These are phyloP conservation scores for Talpa occidentalis DNA, from an alignment of 2,113 vertebrate species.

Conservation along the genomic window DNA sequence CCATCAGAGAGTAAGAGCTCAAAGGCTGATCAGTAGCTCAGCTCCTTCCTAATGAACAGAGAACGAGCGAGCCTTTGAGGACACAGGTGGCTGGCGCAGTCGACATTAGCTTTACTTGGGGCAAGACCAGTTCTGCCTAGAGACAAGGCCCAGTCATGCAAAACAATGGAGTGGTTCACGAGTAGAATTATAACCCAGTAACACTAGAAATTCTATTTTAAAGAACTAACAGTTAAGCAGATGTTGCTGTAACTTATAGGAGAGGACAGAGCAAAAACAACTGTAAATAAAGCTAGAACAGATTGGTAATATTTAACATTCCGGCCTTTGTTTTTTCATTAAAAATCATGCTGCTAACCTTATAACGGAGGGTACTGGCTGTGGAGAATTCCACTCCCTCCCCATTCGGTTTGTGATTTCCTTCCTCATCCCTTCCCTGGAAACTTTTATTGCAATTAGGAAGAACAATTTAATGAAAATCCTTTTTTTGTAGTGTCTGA, in stretches of 20 bases:
- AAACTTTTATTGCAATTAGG: neutral
- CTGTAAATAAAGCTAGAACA: slow-evolving; percentile 11
- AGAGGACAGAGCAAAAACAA: slow-evolving; percentile 25
- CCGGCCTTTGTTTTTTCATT: slow-evolving; percentile 4
- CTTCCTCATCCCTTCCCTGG: neutral
- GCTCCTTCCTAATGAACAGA: neutral
- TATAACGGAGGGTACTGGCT: neutral
- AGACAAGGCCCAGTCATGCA: neutral
- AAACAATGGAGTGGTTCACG: slow-evolving; percentile 43
- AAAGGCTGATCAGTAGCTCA: slow-evolving; percentile 19
- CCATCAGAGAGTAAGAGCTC: slow-evolving; percentile 8
- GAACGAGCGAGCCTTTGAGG: neutral
- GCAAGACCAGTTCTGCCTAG: slow-evolving; percentile 11
- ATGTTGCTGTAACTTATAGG: slow-evolving; percentile 5
- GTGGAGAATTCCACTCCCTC: neutral
- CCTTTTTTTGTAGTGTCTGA: neutral
- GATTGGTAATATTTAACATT: neutral
- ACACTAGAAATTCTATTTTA: slow-evolving; percentile 18
- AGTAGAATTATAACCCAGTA: neutral
- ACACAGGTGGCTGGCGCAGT: neutral
- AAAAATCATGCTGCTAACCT: neutral
- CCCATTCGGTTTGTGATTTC: neutral
- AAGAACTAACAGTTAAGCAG: slow-evolving; percentile 16
- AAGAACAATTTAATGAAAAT: slow-evolving; percentile 18
- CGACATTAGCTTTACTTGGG: neutral